Evolutionary conservation across 2,888 invertebrate species (phyloP).

Genomic region (Rhagium mordax): DNA sequence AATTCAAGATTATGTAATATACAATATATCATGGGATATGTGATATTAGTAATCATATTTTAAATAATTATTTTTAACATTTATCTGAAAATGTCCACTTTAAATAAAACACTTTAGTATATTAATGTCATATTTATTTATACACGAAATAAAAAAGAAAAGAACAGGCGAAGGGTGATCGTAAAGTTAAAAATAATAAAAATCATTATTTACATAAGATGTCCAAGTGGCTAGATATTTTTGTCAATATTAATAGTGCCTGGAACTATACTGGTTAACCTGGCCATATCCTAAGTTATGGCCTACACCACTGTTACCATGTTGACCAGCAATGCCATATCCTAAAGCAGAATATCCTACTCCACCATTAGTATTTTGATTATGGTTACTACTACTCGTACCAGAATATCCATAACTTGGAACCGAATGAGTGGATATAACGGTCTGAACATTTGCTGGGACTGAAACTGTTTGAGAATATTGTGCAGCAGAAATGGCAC

Average conservation of each 20-base stretch:
- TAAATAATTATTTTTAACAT: too few species aligned
- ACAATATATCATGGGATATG: too few species aligned
- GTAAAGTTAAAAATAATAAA: neutral
- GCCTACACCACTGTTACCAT: neutral
- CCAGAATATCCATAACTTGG: slow-evolving; percentile 21
- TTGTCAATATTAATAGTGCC: neutral
- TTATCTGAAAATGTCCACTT: too few species aligned
- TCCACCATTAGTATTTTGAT: neutral
- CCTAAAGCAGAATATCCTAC: neutral
- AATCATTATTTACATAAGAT: neutral
- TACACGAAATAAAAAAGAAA: neutral
- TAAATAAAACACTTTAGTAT: too few species aligned
- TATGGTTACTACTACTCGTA: neutral
- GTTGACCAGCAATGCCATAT: neutral
- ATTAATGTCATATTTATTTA: neutral
- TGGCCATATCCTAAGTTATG: neutral
- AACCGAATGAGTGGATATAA: slow-evolving; percentile 37
- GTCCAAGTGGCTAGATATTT: neutral
- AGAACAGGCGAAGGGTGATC: neutral
- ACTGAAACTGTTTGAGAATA: slow-evolving; percentile 41
- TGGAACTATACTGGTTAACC: neutral
- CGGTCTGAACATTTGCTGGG: slow-evolving; percentile 37
- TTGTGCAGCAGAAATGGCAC: slow-evolving; percentile 42
- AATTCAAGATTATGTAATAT: too few species aligned
- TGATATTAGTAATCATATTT: too few species aligned